Evolutionary conservation across 1,140 invertebrate species (phyloP).

Genomic region (Frieseomelitta varia): DNA sequence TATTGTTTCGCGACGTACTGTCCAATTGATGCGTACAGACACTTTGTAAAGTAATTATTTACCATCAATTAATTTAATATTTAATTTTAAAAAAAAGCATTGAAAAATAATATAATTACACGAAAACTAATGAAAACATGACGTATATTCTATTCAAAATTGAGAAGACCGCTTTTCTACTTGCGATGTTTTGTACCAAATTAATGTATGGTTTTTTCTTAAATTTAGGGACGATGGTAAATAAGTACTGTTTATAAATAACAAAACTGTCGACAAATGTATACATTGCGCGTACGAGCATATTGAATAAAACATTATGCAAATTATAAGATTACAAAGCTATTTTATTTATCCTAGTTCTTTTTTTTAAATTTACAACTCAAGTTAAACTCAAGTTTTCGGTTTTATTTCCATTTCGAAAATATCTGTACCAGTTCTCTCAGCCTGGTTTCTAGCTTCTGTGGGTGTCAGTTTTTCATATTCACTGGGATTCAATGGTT

Average conservation of each 20-base stretch:
- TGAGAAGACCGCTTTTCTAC: conserved; percentile 12
- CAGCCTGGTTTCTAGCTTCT: conserved; percentile 86
- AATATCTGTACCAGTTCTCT: conserved; percentile 90
- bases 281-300: conserved; percentile 61
- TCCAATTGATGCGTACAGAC: conserved; percentile 61
- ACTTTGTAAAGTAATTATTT: conserved; percentile 71
- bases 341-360: conserved; percentile 7
- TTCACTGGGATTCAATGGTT: conserved; percentile 87
- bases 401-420: conserved; percentile 78
- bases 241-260: conserved; percentile 69
- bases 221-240: conserved; percentile 61
- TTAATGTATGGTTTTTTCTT: conserved; percentile 31
- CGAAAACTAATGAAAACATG: conserved; percentile 13
- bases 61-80: conserved; percentile 53
- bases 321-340: conserved; percentile 32
- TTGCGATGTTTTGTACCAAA: conserved; percentile 28
- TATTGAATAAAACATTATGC: conserved; percentile 70
- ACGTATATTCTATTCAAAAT: neutral
- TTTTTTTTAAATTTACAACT: neutral
- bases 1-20: conserved; percentile 57
- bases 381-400: neutral
- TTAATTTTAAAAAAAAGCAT: neutral
- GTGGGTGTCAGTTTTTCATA: conserved; percentile 88
- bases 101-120: conserved; percentile 16
- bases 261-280: conserved; percentile 63